Evolutionary conservation across 2,113 vertebrate species (phyloP).

Genomic region (Siniperca knerii): DNA sequence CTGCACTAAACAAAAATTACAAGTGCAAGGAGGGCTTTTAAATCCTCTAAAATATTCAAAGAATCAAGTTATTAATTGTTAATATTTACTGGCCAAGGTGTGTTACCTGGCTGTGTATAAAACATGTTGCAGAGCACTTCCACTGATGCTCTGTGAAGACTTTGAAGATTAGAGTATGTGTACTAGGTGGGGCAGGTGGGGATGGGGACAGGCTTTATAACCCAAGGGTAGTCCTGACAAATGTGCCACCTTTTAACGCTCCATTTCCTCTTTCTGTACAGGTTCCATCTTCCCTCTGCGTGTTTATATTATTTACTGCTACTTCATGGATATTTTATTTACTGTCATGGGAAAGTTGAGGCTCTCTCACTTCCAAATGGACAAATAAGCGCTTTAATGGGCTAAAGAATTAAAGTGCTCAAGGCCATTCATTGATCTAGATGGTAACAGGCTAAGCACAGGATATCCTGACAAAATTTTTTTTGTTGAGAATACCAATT

Average conservation of each 20-base stretch:
- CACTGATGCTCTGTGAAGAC: constrained; percentile 21
- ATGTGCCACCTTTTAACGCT: constrained; percentile 74
- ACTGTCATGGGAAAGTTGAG: constrained; percentile 57
- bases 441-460: not conserved
- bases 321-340: constrained; percentile 74
- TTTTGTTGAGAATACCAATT: not conserved
- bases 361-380: constrained; percentile 21
- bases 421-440: constrained; percentile 12
- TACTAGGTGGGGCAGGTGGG: constrained; percentile 29
- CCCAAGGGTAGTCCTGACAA: constrained; percentile 69
- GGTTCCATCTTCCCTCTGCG: constrained; percentile 57
- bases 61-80: not conserved
- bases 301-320: constrained; percentile 80
- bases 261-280: constrained; percentile 73
- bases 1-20: not conserved
- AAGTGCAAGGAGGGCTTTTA: not conserved
- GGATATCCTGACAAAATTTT: constrained; percentile 1
- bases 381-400: constrained; percentile 51
- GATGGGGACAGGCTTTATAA: constrained; percentile 51
- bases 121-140: constrained; percentile 18
- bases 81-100: not conserved
- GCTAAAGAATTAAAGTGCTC: not conserved
- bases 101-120: not conserved
- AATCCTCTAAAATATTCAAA: not conserved
- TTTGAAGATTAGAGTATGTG: constrained; percentile 15